phyloP scores from a whole-genome alignment of 2,113 vertebrate species.

The Madoqua kirkii region DNA sequence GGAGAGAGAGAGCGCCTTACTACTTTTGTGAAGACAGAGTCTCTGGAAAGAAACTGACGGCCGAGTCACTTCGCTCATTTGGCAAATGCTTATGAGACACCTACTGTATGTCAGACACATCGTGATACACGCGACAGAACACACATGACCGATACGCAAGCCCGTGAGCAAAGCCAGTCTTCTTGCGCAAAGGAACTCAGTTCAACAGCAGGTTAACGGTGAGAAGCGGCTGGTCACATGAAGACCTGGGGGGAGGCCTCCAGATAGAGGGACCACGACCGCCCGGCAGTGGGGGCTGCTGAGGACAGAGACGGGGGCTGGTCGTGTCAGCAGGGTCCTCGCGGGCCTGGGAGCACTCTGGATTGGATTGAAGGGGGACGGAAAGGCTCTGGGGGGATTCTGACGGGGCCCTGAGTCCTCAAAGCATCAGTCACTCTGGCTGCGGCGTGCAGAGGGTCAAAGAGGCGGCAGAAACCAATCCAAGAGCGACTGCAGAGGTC shows the following conservation, averaged over 20 bases:
- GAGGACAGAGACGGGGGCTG: background rate
- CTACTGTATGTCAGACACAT: background rate
- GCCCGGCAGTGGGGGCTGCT: background rate
- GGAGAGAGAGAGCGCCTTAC: background rate
- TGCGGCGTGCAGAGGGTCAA: too few species aligned
- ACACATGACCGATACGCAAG: background rate
- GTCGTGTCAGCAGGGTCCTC: accelerated
- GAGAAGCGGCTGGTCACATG: background rate
- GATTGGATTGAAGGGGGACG: background rate
- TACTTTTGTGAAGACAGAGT: background rate
- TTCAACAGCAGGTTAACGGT: background rate
- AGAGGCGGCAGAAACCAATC: background rate
- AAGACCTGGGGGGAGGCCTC: background rate
- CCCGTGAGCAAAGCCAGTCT: background rate
- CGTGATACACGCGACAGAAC: background rate
- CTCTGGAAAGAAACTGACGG: background rate
- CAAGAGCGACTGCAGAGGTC: background rate
- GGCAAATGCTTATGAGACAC: background rate
- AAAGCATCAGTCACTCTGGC: background rate
- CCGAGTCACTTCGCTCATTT: background rate
- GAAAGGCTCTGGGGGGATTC: background rate
- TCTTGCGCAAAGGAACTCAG: background rate
- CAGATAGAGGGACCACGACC: background rate
- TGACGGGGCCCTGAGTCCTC: background rate
- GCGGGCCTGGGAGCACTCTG: background rate